These are phyloP conservation scores for Australoheros scitulus DNA, from an alignment of 2,113 vertebrate genomes.

Conservation along the genomic window DNA sequence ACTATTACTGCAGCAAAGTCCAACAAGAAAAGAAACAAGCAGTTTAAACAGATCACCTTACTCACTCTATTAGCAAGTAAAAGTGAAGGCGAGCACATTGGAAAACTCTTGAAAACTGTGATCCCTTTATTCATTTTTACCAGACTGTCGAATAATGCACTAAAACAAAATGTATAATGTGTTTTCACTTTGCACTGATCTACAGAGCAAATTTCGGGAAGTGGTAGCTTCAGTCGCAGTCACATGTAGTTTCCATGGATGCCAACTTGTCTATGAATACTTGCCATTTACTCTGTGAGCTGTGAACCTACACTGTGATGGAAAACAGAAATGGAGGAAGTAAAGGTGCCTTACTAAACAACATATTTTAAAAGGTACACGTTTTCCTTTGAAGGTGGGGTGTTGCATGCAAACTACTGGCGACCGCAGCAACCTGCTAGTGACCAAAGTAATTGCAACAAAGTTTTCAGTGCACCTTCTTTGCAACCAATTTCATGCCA, in stretches of 20 bases:
- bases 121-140: not conserved
- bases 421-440: too few relatives aligned
- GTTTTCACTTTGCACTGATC: not conserved
- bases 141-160: not conserved
- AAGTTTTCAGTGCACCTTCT: not conserved
- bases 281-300: not conserved
- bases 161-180: not conserved
- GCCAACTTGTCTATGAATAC: not conserved
- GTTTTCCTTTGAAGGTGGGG: too few relatives aligned
- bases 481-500: not conserved
- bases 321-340: not conserved
- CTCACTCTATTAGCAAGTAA: not conserved
- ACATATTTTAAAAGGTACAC: not conserved
- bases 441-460: not conserved
- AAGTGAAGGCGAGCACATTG: not conserved
- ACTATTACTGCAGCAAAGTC: not conserved
- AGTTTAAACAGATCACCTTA: not conserved
- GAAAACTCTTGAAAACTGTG: not conserved
- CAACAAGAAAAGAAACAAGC: not conserved
- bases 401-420: not conserved
- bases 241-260: too few relatives aligned
- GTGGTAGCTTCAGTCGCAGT: not conserved
- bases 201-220: not conserved
- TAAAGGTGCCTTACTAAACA: not conserved
- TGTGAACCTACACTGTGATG: not conserved